Base-by-base conservation (phyloP, 2,113 vertebrate genomes). In the Lutjanus erythropterus region DNA sequence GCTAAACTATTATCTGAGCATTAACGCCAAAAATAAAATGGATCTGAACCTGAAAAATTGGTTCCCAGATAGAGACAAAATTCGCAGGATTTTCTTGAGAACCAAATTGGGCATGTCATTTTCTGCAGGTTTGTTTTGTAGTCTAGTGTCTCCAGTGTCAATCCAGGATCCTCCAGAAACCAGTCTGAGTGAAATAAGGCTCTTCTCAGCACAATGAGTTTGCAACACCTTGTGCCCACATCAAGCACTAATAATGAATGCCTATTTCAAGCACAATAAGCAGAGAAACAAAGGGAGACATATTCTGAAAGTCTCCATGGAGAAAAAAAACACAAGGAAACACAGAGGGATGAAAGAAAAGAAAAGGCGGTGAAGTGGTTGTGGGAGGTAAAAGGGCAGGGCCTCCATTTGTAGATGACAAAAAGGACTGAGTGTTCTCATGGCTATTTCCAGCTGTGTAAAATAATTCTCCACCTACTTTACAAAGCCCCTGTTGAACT, bases 361-460 rank as follows among this genome's bases (percentile, higher is more conserved):
- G 25, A 5, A 25, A 27, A 35, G 10, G 25, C 15, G 18, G 39
- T 71, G 66, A 71, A 49, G 29, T 61, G 33, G 59, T 14, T 10
- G 27, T 46, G 19, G 44, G 64, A 46, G 41, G 46, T 75, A 50
- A 46, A 84, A 61, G 37, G 42, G 15, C 39, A 75, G 41, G n/a
- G 11, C 23, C 25, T 47, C 12, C 23, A 71, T 12, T 31, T 19
- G 18, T 59, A 42, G 27, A 71, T 25, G 50, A 75, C 31, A 42
- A 65, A 52, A 46, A 49, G 9, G 60, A 52, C 6, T 0, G 0
- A 2, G 21, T 39, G 35, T 79, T 44, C 55, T 68, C 41, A n/a
- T 31, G 37, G 39, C 41, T 70, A 50, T 53, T 52, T 80, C 46
- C 15, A 58, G 37, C 19, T 33, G 31, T 55, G 29, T 21, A 3